These are phyloP conservation scores for Allobates femoralis DNA, from an alignment of 2,797 vertebrate genomes.

Conservation along the genomic window DNA sequence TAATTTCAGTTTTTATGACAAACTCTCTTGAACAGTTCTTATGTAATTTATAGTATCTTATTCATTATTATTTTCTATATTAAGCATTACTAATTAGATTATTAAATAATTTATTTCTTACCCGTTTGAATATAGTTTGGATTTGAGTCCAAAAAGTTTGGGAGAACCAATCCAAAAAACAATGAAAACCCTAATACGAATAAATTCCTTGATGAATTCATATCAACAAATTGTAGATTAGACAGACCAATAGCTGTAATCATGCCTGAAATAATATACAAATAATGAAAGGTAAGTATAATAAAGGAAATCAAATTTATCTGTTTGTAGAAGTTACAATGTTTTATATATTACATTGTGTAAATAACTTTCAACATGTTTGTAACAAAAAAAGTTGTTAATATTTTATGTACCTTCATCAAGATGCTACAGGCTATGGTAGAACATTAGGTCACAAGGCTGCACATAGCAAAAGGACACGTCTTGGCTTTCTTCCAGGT, in stretches of 20 bases:
- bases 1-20: too few species aligned
- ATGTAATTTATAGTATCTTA: too few species aligned
- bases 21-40: too few species aligned
- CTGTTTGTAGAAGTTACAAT: background rate
- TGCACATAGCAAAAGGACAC: too few species aligned
- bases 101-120: slow-evolving; percentile 61
- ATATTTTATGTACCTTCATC: too few species aligned
- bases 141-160: slow-evolving; percentile 86
- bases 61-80: too few species aligned
- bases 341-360: background rate
- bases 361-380: too few species aligned
- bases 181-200: slow-evolving; percentile 95
- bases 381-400: too few species aligned
- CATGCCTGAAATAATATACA: slow-evolving; percentile 81
- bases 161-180: slow-evolving; percentile 92
- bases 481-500: too few species aligned
- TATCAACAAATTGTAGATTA: slow-evolving; percentile 93
- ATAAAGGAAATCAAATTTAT: background rate
- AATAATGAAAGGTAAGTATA: background rate
- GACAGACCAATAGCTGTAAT: slow-evolving; percentile 96
- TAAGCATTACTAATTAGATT: too few species aligned
- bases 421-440: too few species aligned
- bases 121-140: slow-evolving; percentile 88
- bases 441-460: too few species aligned
- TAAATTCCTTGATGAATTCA: slow-evolving; percentile 96